These are phyloP conservation scores for Sebastes goodei DNA, from an alignment of 2,797 vertebrate species.

Conservation along the genomic window DNA sequence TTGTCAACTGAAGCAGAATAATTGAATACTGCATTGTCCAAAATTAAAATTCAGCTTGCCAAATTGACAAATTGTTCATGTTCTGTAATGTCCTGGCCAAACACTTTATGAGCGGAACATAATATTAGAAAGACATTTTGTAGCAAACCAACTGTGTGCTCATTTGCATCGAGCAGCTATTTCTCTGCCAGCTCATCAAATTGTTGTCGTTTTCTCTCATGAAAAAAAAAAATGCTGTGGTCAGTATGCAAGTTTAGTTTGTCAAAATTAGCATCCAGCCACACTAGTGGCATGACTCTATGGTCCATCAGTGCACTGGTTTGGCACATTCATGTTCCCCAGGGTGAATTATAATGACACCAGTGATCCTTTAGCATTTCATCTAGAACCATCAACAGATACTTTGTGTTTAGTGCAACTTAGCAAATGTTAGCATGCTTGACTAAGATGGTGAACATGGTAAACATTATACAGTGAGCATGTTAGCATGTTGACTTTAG, in stretches of 20 bases:
- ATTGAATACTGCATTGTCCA: constrained; percentile 1
- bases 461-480: too few relatives aligned
- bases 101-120: constrained; percentile 15
- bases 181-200: constrained; percentile 32
- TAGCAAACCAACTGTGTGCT: constrained; percentile 33
- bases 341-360: background rate
- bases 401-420: background rate
- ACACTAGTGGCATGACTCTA: background rate
- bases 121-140: constrained; percentile 34
- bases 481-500: background rate
- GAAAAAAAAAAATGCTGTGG: background rate
- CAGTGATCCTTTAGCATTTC: background rate
- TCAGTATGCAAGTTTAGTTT: background rate
- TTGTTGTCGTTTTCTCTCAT: constrained; percentile 12
- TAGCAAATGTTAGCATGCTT: background rate
- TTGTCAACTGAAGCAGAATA: constrained; percentile 12
- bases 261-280: background rate
- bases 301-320: background rate
- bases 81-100: constrained; percentile 20
- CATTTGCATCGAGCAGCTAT: constrained; percentile 23
- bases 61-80: constrained; percentile 35
- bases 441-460: background rate
- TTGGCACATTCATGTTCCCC: background rate
- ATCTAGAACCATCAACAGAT: background rate
- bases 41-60: constrained; percentile 27